Evolutionary conservation across 2,113 vertebrate species (phyloP).

Genomic region (Bubo scandiacus): DNA sequence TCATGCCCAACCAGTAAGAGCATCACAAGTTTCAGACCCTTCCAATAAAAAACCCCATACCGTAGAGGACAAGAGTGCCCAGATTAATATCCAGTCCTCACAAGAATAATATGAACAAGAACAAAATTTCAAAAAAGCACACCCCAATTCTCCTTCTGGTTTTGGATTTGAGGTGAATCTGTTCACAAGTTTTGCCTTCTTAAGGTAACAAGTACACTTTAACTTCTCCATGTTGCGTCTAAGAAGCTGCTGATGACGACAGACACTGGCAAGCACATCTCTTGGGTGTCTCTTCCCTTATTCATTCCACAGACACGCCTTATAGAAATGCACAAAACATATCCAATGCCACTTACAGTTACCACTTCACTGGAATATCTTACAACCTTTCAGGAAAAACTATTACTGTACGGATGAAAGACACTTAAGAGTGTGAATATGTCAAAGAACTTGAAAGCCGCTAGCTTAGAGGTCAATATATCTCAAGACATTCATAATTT

Average conservation of each 20-base stretch:
- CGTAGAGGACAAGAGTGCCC: neutral
- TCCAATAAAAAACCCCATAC: neutral
- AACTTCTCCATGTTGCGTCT: neutral
- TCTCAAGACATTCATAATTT: neutral
- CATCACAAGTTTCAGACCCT: neutral
- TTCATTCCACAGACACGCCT: neutral
- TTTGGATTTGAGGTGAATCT: neutral
- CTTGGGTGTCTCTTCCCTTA: neutral
- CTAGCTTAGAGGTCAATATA: neutral
- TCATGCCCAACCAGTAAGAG: neutral
- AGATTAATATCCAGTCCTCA: neutral
- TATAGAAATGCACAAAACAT: neutral
- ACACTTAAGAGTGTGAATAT: neutral
- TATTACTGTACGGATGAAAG: neutral
- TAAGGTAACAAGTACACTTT: neutral
- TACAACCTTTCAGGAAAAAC: neutral
- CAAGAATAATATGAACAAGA: neutral
- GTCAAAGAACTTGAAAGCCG: neutral
- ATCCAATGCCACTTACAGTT: neutral
- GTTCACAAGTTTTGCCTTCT: neutral
- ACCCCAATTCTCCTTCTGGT: neutral
- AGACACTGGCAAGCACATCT: neutral
- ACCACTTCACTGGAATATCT: neutral
- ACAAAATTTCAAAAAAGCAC: neutral
- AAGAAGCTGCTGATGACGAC: neutral